Evolutionary conservation across 2,113 vertebrate species (phyloP), one percentile per base, ranked within the genome.

Genomic region (Columbina picui): DNA sequence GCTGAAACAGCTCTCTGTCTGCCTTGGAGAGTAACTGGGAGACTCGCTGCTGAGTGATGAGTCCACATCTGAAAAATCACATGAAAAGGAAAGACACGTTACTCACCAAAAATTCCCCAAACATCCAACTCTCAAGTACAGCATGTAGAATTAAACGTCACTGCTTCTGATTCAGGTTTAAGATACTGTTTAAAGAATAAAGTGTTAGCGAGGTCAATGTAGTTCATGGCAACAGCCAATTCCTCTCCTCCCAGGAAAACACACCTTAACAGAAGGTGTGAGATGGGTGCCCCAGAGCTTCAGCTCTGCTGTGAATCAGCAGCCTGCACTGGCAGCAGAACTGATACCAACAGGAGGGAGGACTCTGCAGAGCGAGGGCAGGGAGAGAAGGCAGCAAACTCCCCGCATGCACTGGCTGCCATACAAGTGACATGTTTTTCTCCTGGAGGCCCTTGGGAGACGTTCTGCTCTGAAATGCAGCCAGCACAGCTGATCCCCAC

Each of bases 21-120:
- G 93, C 82, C 88, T 91, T 61, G 97, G 98, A 85, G 97, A 98
- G 85, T 95, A 98, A 90, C 84, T 92, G 70, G 97, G 85, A 65
- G 96, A 98, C 50, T 95, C 95, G 68, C 90, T 97, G 79, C 92
- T 94, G 77, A 89, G 90, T 64, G 94, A 61, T 56, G 93, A 96
- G 50, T 95, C 91, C 69, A 59, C 41, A 59, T 68, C 97, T 96
- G 91, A 90, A 96, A 97, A 97, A 95, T 1, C 1, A 81, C 65
- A 43, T 41, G 43, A 88, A 69, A 77, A 32, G n/a, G 34, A 76
- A 41, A 63, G 90, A 80, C 87, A 93, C 26, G 5, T 30, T 59
- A 49, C 38, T 75, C 49, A 56, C 9, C 18, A 55, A 76, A 85
- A 70, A 20, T 30, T 69, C n/a, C 43, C 50, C 25, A 86, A 47